These are phyloP conservation scores for Agrypnia vestita DNA, from an alignment of 1,140 invertebrate species.

Conservation along the genomic window DNA sequence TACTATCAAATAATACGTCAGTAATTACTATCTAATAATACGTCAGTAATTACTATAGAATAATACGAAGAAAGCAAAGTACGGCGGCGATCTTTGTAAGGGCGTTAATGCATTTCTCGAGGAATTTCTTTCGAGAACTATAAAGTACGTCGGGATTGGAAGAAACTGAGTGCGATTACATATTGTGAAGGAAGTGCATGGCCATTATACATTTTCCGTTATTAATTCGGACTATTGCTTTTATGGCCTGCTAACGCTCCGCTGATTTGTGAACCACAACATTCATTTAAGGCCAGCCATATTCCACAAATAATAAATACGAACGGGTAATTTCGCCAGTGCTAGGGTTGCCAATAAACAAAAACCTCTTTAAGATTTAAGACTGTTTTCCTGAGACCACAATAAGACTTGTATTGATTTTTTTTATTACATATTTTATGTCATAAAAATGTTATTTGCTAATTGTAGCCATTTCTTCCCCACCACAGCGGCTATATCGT, in stretches of 20 bases:
- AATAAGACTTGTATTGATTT: no score
- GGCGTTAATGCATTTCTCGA: no score
- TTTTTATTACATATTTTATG: no score
- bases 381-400: no score
- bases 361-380: not conserved
- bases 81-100: no score
- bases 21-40: no score
- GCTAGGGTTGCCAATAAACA: conserved; percentile 3
- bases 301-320: conserved; percentile 31
- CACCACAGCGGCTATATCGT: no score
- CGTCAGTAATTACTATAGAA: no score
- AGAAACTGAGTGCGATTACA: not conserved
- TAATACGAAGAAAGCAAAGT: no score
- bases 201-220: conserved; percentile 24
- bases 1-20: no score
- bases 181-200: conserved; percentile 25
- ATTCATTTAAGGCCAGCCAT: conserved; percentile 23
- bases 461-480: no score
- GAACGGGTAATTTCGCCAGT: not conserved
- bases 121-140: not conserved
- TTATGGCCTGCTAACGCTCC: conserved; percentile 40
- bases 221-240: conserved; percentile 33
- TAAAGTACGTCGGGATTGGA: not conserved
- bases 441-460: no score
- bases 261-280: conserved; percentile 32